Conservation (phyloP, 2,888 invertebrate genomes). For the Lepidochitona cinerea region DNA sequence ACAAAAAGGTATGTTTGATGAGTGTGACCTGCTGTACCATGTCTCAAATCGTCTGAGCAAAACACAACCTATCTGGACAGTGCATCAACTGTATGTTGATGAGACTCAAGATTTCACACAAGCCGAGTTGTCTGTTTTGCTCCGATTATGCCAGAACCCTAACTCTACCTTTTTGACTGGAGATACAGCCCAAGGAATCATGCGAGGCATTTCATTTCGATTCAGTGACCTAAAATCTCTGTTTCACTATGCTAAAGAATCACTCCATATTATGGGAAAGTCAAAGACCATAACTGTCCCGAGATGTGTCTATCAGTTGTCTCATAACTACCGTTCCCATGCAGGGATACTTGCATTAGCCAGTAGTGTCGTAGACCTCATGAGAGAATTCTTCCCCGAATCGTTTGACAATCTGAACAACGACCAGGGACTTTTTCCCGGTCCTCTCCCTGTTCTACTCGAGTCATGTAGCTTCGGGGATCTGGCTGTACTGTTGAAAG, state of each 20-base stretch:
- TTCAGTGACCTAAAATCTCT: constrained; percentile 58
- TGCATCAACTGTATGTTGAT: constrained; percentile 61
- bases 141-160: constrained; percentile 55
- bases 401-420: constrained; percentile 60
- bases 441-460: constrained; percentile 58
- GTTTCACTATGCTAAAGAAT: constrained; percentile 53
- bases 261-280: constrained; percentile 42
- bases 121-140: constrained; percentile 58
- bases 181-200: constrained; percentile 33
- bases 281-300: constrained; percentile 38
- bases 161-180: constrained; percentile 61
- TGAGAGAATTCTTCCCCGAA: constrained; percentile 51
- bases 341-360: constrained; percentile 61
- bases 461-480: constrained; percentile 56
- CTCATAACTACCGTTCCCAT: constrained; percentile 63
- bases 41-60: constrained; percentile 32
- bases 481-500: constrained; percentile 47
- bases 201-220: constrained; percentile 48
- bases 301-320: constrained; percentile 53
- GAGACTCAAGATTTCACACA: constrained; percentile 66
- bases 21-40: constrained; percentile 47
- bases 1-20: constrained; percentile 47
- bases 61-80: constrained; percentile 30
- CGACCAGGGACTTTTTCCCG: constrained; percentile 60
- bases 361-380: constrained; percentile 55